Evolutionary conservation across 2,797 vertebrate genomes (phyloP).

Genomic region (Acanthornis magna): DNA sequence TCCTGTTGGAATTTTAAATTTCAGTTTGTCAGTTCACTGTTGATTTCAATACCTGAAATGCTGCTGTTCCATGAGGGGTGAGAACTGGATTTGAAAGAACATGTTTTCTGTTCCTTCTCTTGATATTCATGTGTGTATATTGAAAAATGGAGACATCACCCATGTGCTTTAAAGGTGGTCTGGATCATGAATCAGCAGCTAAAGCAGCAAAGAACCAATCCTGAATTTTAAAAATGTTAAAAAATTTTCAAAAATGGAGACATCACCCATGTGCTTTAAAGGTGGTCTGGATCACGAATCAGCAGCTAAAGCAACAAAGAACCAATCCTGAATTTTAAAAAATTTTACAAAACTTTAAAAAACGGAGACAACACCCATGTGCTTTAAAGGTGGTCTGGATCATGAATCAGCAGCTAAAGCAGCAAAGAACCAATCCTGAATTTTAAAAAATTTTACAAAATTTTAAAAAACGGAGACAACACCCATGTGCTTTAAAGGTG

Average conservation of each 20-base stretch:
- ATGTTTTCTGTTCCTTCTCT: background rate
- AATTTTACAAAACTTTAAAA: too few species aligned
- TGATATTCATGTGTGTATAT: rapidly evolving
- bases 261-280: too few species aligned
- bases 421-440: too few species aligned
- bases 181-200: background rate
- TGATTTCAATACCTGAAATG: background rate
- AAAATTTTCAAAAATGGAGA: too few species aligned
- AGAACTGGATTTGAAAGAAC: background rate
- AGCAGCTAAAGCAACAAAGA: too few species aligned
- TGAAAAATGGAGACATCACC: background rate
- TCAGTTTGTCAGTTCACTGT: background rate
- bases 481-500: rapidly evolving
- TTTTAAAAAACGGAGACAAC: background rate
- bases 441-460: too few species aligned
- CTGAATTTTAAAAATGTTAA: too few species aligned
- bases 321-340: too few species aligned
- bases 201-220: background rate
- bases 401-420: too few species aligned
- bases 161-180: rapidly evolving
- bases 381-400: too few species aligned
- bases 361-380: too few species aligned
- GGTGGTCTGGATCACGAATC: too few species aligned
- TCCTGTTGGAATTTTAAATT: background rate
- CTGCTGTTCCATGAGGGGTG: background rate